Percentiles rank a stretch among this genome's conserved stretches.
These are phyloP conservation scores for Galeopterus variegatus DNA, from an alignment of 2,113 vertebrate genomes.

Conservation along the genomic window DNA sequence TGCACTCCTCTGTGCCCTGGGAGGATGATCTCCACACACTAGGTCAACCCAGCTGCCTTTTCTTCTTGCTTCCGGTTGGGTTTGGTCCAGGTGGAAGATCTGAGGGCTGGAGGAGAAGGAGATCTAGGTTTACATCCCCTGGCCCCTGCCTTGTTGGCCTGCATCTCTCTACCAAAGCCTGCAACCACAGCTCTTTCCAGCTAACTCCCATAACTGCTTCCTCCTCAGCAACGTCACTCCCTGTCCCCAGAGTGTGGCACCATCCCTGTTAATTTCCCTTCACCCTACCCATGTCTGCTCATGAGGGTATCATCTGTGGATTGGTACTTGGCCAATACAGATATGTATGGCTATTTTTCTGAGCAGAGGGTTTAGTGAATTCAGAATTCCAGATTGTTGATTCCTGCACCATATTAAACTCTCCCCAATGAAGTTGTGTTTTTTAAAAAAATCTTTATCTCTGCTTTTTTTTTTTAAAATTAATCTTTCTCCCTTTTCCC, in stretches of 20 bases:
- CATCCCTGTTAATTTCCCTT: neutral
- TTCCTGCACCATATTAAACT: neutral
- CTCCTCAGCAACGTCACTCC: neutral
- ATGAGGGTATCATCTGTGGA: neutral
- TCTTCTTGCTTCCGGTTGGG: neutral
- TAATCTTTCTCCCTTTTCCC: no score
- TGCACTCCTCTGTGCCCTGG: neutral
- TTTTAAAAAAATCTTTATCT: no score
- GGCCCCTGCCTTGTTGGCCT: neutral
- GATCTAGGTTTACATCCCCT: neutral
- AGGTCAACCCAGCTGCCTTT: neutral
- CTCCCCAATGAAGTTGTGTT: no score
- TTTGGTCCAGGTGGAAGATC: neutral
- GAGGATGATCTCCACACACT: neutral
- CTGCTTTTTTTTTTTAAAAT: no score
- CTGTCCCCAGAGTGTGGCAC: neutral
- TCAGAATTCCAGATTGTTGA: neutral
- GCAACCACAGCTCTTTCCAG: neutral
- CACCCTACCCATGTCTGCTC: neutral
- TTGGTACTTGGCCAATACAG: neutral
- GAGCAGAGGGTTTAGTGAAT: neutral
- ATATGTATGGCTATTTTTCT: neutral
- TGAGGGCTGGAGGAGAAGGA: neutral
- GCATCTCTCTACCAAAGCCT: neutral
- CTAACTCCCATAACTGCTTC: neutral